These are phyloP conservation scores for Melieria picta DNA, from an alignment of 2,888 invertebrate genomes.

Conservation along the genomic window DNA sequence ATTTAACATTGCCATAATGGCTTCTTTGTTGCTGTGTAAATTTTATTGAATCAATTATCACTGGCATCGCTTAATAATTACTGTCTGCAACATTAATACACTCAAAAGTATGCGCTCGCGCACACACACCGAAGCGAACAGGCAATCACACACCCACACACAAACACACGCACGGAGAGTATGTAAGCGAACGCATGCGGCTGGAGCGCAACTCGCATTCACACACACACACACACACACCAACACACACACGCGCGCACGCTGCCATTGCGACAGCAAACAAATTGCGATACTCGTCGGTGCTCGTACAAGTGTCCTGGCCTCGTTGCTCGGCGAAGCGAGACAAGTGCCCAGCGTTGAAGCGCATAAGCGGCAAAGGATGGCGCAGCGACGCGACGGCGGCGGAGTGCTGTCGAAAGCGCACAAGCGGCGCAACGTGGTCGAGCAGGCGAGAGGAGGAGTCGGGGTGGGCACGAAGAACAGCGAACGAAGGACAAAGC, in stretches of 20 bases:
- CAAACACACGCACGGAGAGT: constrained; percentile 6
- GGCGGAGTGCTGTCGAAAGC: neutral
- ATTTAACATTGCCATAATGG: constrained; percentile 10
- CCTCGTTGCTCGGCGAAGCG: constrained; percentile 56
- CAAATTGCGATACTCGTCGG: constrained; percentile 4
- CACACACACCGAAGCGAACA: constrained; percentile 21
- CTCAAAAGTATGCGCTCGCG: neutral
- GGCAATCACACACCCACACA: constrained; percentile 15
- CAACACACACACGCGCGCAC: constrained; percentile 7
- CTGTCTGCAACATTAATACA: constrained; percentile 51
- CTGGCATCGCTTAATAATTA: constrained; percentile 40
- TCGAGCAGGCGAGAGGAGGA: neutral
- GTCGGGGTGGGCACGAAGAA: neutral
- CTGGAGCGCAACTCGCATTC: neutral
- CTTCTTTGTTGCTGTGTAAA: constrained; percentile 24
- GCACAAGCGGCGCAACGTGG: constrained; percentile 1
- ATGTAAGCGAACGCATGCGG: constrained; percentile 16
- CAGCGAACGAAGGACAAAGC: neutral
- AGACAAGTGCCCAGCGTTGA: constrained; percentile 44
- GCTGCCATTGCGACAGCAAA: neutral
- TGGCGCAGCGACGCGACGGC: neutral
- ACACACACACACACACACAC: constrained; percentile 11
- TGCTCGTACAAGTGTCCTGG: constrained; percentile 46
- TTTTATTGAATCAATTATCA: constrained; percentile 39
- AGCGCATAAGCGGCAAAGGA: constrained; percentile 18